phyloP scores from a whole-genome alignment of 2,888 invertebrate genomes.

The Steinernema scapterisci region DNA sequence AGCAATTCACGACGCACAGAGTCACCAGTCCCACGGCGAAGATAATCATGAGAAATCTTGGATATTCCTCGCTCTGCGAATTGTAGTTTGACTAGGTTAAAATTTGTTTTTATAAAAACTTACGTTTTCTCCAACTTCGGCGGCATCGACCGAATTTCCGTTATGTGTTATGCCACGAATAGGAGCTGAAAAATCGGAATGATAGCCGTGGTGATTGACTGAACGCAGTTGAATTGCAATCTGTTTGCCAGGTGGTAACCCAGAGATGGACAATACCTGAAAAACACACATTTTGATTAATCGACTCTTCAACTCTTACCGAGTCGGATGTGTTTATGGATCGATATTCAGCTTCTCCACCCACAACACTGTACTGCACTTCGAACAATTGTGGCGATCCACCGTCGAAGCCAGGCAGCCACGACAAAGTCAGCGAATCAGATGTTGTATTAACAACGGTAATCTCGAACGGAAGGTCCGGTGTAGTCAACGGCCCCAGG shows the following conservation, averaged over 20 bases:
- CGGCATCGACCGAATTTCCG: neutral
- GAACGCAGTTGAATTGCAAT: constrained; percentile 53
- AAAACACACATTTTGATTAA: constrained; percentile 37
- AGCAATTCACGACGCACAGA: constrained; percentile 28
- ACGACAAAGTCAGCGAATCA: constrained; percentile 52
- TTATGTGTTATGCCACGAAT: constrained; percentile 37
- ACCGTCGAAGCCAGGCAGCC: constrained; percentile 63
- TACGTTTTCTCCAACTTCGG: constrained; percentile 34
- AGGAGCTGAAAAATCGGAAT: constrained; percentile 48
- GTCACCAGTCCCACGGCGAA: neutral
- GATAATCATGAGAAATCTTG: constrained; percentile 36
- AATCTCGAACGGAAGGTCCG: constrained; percentile 58
- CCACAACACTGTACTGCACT: constrained; percentile 53
- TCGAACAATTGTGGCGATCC: constrained; percentile 64
- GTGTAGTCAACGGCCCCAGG: constrained; percentile 45
- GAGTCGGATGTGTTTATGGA: constrained; percentile 58
- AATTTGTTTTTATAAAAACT: neutral
- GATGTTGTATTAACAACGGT: constrained; percentile 54
- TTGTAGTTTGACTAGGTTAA: neutral
- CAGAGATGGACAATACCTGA: neutral
- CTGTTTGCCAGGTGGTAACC: neutral
- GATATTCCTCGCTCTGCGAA: constrained; percentile 10
- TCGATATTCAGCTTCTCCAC: constrained; percentile 48
- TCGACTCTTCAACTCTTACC: constrained; percentile 41
- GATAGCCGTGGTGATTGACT: constrained; percentile 49